phyloP scores from a whole-genome alignment of 1,140 invertebrate genomes.

The Drosophila lini region DNA sequence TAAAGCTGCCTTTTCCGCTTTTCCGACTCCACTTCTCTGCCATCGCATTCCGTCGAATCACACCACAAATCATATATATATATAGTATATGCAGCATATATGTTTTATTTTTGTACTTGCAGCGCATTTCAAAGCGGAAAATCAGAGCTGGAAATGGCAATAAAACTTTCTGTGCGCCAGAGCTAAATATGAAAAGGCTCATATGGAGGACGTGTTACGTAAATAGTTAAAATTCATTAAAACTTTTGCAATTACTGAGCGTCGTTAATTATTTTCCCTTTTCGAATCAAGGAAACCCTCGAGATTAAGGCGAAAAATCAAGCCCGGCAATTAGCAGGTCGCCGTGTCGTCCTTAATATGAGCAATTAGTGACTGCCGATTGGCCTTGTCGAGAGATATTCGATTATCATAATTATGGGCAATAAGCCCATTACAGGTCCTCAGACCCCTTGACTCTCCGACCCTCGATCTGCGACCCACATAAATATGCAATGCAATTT shows the following conservation, averaged over 20 bases:
- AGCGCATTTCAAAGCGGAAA: conserved; percentile 47
- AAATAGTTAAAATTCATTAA: conserved; percentile 75
- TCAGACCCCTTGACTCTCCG: conserved; percentile 1
- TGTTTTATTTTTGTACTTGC: conserved; percentile 6
- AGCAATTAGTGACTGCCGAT: conserved; percentile 63
- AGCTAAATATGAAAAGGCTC: conserved; percentile 63
- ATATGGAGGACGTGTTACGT: conserved; percentile 59
- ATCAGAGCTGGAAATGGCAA: conserved; percentile 65
- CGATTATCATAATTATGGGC: conserved; percentile 72
- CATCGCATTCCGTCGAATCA: conserved; percentile 3
- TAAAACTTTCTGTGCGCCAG: conserved; percentile 56
- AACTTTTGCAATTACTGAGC: conserved; percentile 67
- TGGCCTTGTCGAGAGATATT: conserved; percentile 61
- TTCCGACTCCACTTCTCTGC: conserved; percentile 1
- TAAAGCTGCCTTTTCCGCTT: conserved; percentile 33
- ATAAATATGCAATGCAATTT: conserved; percentile 67
- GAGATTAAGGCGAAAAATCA: conserved; percentile 36
- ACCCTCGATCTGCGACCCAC: conserved; percentile 9
- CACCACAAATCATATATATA: conserved; percentile 19
- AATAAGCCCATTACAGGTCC: conserved; percentile 47
- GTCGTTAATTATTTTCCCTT: conserved; percentile 60
- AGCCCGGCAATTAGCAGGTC: conserved; percentile 36
- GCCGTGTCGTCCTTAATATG: conserved; percentile 56
- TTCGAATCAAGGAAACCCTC: conserved; percentile 12
- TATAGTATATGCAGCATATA: background rate